Evolutionary conservation across 2,113 vertebrate species (phyloP), one percentile per base, ranked within the genome.

Genomic region (Psettodes erumei): DNA sequence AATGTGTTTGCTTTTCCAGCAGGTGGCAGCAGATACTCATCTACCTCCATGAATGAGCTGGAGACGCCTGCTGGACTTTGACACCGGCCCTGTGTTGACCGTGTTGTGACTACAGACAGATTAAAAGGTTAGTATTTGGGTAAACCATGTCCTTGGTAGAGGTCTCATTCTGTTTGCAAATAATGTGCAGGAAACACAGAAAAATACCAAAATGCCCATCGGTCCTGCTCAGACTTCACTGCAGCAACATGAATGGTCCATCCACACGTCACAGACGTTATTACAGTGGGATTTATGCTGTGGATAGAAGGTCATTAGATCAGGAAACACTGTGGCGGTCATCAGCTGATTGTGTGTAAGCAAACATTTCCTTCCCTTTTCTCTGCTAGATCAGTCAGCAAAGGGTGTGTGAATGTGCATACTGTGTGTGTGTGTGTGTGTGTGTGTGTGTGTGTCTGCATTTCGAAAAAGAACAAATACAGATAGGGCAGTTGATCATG

Each of bases 331-430:
- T 5, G 33, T 58, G 43, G 71, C 13, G 5, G 68, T 45, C 66
- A 84, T 91, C 91, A 93, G 83, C 86, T 93, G 88, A 92, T 77
- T 84, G 84, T 88, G 85, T 30, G 6, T 79, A 82, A 82, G 79
- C 60, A 83, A 89, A 87, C 77, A 85, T 81, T 91, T 92, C 87
- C 90, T 92, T 92, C 86, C 86, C 42, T 30, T 67, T 69, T 77
- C 59, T 48, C 10, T 66, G 51, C 38, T 35, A 51, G 42, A 77
- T 80, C 60, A 77, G 81, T 54, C 65, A 79, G 76, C 54, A 79
- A 58, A 75, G 16, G 33, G 53, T n/a, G n/a, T n/a, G n/a, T n/a
- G n/a, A n/a, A n/a, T n/a, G n/a, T n/a, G n/a, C n/a, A n/a, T n/a
- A n/a, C n/a, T n/a, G n/a, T 56, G 50, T 28, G 28, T 10, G 28